Evolutionary conservation across 1,140 invertebrate species (phyloP), one percentile per base, ranked within the genome.

Genomic region (Ostrea denselamellosa): DNA sequence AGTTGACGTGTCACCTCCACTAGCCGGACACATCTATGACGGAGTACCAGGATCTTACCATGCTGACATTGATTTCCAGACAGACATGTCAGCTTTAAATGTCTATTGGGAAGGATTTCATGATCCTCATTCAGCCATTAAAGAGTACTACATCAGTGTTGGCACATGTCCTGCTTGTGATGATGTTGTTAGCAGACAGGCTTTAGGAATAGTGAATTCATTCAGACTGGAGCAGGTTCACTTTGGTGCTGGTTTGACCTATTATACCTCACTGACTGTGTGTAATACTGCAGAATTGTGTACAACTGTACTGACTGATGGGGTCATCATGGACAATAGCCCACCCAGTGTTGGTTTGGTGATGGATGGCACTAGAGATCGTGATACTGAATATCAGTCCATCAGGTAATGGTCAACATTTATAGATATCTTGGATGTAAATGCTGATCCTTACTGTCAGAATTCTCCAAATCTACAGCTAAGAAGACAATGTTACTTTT

Each of bases 241-340:
- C 0, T 86, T 90, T 54, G 65, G 65, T 82, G 84, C 87, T 10
- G 91, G 90, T 25, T 17, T 88, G 5, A 88, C 12, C 8, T 91
- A 91, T 77, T 90, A 87, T 58, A 85, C 86, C 9, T 89, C 91
- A 22, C 83, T 91, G 14, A 87, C 86, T 25, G 90, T 87, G 2
- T 91, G 91, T 86, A 90, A 91, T 65, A 88, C 83, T 10, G 89
- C 90, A 25, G 87, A 86, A 62, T 81, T 87, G 19, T 91, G 91
- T 85, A 89, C 86, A 0, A 71, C 86, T 51, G 86, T 83, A 14
- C 84, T 88, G n/a, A 90, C 91, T 53, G 91, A 91, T 85, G 91
- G 91, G 10, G 86, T 91, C 22, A 86, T 90, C 54, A 83, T 91
- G 56, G 91, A 91, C 85, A 83, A 81, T 85, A 87, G 86, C 12